These are phyloP conservation scores for Drosophila equinoxialis DNA, from an alignment of 1,140 invertebrate genomes.

Conservation along the genomic window DNA sequence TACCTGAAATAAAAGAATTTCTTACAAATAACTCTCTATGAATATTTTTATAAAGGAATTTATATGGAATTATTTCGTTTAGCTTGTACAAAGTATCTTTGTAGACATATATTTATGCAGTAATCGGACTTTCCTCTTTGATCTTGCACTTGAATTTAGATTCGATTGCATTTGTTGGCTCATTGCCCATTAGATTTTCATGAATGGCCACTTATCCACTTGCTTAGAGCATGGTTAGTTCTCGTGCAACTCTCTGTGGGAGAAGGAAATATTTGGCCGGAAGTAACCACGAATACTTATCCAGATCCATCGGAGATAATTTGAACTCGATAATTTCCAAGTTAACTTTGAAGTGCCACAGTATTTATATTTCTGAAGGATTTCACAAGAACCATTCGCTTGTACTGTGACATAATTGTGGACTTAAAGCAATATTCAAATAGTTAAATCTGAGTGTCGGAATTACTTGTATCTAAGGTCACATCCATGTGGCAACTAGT, in stretches of 20 bases:
- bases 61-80: no score
- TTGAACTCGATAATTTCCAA: not conserved
- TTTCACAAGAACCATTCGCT: not conserved
- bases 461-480: conserved; percentile 19
- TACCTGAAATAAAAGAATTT: not conserved
- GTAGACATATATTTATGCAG: not conserved
- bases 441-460: conserved; percentile 9
- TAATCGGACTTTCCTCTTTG: conserved; percentile 14
- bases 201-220: conserved; percentile 42
- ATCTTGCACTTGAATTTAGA: conserved; percentile 44
- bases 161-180: conserved; percentile 34
- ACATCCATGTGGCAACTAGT: conserved; percentile 34
- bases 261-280: not conserved
- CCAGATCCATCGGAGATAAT: not conserved
- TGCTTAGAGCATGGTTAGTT: conserved; percentile 38
- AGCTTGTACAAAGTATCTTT: no score
- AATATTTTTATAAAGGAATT: no score
- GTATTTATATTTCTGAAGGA: not conserved
- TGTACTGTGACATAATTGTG: conserved; percentile 14
- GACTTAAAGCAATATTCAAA: no score
- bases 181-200: conserved; percentile 43
- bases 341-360: not conserved
- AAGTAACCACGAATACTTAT: not conserved
- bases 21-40: not conserved
- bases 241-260: conserved; percentile 32